These are phyloP conservation scores for Eulemur macaco DNA, from an alignment of 2,113 vertebrate genomes.

Conservation along the genomic window DNA sequence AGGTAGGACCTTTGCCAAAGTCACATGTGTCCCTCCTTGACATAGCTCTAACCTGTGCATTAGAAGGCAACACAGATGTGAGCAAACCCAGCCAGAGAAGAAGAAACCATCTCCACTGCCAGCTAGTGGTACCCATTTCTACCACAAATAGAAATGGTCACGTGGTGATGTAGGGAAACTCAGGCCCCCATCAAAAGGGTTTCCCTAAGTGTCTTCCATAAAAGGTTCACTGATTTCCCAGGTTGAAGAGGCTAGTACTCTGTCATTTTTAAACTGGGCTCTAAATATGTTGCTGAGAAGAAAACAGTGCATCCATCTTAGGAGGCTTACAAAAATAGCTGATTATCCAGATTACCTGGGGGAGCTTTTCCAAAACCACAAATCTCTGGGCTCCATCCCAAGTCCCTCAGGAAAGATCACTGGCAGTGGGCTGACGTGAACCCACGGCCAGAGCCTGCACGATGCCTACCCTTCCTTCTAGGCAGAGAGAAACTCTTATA, in stretches of 20 bases:
- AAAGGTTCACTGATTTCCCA: not conserved
- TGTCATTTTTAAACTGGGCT: not conserved
- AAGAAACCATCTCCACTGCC: fast-evolving
- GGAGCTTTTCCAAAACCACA: not conserved
- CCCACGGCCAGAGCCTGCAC: not conserved
- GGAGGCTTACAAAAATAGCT: not conserved
- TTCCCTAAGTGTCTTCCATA: not conserved
- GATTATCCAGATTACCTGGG: not conserved
- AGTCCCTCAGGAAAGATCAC: not conserved
- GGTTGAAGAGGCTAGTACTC: not conserved
- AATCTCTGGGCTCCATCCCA: not conserved
- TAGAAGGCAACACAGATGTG: not conserved
- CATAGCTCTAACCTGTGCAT: not conserved
- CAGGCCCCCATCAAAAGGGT: not conserved
- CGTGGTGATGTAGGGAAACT: not conserved
- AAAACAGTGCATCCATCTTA: not conserved
- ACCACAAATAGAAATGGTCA: not conserved
- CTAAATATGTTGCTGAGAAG: not conserved
- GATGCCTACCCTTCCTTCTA: not conserved
- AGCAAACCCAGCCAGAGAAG: not conserved
- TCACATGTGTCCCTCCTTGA: not conserved
- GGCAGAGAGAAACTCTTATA: not conserved
- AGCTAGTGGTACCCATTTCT: not conserved
- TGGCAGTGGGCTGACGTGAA: not conserved
- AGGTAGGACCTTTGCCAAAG: not conserved